Evolutionary conservation across 2,797 vertebrate genomes (phyloP).

Genomic region (Pteropus rufus): DNA sequence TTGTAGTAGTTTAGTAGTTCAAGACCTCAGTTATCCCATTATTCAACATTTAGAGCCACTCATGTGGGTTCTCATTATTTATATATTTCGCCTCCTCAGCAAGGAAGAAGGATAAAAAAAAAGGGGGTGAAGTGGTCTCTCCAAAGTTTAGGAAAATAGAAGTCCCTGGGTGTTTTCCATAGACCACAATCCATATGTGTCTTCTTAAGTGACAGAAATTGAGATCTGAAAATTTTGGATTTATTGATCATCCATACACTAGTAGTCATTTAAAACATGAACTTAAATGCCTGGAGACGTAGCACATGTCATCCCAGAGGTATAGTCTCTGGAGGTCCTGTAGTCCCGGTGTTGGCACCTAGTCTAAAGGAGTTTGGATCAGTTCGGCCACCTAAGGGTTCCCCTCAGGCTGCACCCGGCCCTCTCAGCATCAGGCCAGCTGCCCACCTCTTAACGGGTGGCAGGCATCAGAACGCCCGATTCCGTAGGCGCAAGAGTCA

Average conservation of each 20-base stretch:
- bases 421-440: neutral
- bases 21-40: slow-evolving; percentile 56
- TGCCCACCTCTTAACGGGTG: slow-evolving; percentile 20
- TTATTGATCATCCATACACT: neutral
- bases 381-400: neutral
- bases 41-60: slow-evolving; percentile 55
- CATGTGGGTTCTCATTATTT: slow-evolving; percentile 47
- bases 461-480: neutral
- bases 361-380: neutral
- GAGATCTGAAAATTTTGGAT: neutral
- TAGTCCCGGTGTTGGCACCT: neutral
- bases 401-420: neutral
- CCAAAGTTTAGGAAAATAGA: neutral
- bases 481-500: neutral
- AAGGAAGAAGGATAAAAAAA: neutral
- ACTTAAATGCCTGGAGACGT: neutral
- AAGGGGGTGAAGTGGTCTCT: neutral
- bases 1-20: slow-evolving; percentile 39
- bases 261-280: neutral
- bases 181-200: neutral
- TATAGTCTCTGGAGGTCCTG: neutral
- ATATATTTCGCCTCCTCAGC: neutral
- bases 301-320: neutral
- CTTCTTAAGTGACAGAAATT: slow-evolving; percentile 31
- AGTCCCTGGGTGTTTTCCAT: slow-evolving; percentile 19